Evolutionary conservation across 2,113 vertebrate genomes (phyloP).

Genomic region (Callaeas wilsoni): DNA sequence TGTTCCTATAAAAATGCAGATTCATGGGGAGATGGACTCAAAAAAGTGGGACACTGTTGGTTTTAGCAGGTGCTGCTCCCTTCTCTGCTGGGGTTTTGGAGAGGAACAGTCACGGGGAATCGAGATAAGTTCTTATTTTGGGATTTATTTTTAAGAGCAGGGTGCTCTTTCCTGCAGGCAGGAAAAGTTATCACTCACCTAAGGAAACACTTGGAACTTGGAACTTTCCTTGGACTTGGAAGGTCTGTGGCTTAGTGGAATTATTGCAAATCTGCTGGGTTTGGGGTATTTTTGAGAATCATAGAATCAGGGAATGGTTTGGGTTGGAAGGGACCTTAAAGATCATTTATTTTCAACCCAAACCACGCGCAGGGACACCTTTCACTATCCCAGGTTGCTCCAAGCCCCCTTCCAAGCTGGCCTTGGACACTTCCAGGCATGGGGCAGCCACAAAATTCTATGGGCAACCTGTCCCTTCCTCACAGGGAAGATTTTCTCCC

Average conservation of each 20-base stretch:
- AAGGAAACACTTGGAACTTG: background rate
- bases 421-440: background rate
- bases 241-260: background rate
- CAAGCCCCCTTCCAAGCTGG: background rate
- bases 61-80: background rate
- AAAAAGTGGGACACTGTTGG: background rate
- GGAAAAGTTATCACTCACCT: background rate
- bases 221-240: background rate
- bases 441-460: background rate
- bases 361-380: background rate
- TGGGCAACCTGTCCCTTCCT: background rate
- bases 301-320: background rate
- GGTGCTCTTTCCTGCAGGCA: background rate
- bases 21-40: background rate
- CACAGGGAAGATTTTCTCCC: background rate
- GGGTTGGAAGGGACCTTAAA: background rate
- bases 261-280: background rate
- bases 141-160: background rate
- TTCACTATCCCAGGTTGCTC: background rate
- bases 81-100: background rate
- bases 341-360: background rate
- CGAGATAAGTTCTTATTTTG: background rate
- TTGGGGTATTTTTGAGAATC: background rate
- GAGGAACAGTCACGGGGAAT: background rate
- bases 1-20: background rate